Evolutionary conservation across 2,113 vertebrate species (phyloP).

Genomic region (Steatornis caripensis): DNA sequence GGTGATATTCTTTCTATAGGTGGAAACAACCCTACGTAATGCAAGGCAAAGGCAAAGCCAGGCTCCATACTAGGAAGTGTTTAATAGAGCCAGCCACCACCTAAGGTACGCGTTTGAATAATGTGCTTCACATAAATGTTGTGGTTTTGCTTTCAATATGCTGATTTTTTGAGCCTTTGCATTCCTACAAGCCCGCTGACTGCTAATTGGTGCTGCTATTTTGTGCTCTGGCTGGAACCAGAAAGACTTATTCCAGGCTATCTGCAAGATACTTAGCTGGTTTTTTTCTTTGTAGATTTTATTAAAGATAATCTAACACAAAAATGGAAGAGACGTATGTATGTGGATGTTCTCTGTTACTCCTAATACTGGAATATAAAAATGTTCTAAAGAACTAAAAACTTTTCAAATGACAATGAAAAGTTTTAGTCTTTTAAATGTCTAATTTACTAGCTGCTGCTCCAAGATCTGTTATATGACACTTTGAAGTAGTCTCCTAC

Average conservation of each 20-base stretch:
- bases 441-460: neutral
- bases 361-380: neutral
- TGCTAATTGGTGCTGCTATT: neutral
- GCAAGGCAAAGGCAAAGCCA: neutral
- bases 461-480: neutral
- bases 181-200: neutral
- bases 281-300: neutral
- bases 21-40: fast-evolving
- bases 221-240: neutral
- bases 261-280: neutral
- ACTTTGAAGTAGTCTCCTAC: neutral
- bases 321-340: neutral
- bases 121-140: fast-evolving
- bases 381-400: neutral
- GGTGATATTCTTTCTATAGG: neutral
- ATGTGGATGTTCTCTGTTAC: neutral
- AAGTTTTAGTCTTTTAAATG: neutral
- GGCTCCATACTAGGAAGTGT: neutral
- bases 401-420: neutral
- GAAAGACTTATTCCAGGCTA: neutral
- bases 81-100: neutral
- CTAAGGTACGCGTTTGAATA: neutral
- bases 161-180: neutral
- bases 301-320: neutral
- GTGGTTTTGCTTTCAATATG: neutral